phyloP scores from a whole-genome alignment of 2,797 vertebrate species.

The Clarias pachynema region DNA sequence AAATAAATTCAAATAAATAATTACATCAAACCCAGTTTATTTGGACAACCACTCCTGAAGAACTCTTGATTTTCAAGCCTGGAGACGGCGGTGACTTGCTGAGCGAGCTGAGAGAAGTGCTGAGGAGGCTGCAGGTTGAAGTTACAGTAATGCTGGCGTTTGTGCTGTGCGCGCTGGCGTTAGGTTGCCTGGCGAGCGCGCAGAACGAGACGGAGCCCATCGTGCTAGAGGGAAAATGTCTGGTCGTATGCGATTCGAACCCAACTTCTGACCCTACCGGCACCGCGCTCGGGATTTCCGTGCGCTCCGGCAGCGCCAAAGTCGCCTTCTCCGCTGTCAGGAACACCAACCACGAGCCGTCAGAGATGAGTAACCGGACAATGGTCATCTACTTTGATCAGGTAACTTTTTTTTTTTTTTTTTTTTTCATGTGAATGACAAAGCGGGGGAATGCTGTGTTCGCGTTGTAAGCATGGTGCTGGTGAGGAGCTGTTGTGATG shows the following conservation, averaged over 20 bases:
- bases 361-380: slow-evolving; percentile 98
- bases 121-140: slow-evolving; percentile 61
- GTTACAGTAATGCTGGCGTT: slow-evolving; percentile 81
- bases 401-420: slow-evolving; percentile 71
- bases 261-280: slow-evolving; percentile 92
- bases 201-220: slow-evolving; percentile 98
- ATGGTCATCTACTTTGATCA: slow-evolving; percentile 99
- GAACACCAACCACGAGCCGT: slow-evolving; percentile 98
- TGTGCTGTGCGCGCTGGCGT: slow-evolving; percentile 81
- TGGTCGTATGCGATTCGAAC: slow-evolving; percentile 97
- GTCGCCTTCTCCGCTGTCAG: slow-evolving; percentile 95
- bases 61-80: slow-evolving; percentile 30
- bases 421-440: slow-evolving; percentile 13
- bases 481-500: not conserved
- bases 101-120: not conserved
- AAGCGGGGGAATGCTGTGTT: not conserved
- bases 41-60: slow-evolving; percentile 36
- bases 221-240: slow-evolving; percentile 93
- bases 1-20: not conserved
- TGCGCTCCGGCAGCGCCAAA: slow-evolving; percentile 95
- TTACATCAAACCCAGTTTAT: not conserved
- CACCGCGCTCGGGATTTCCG: slow-evolving; percentile 95
- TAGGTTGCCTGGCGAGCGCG: slow-evolving; percentile 78
- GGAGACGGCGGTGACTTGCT: slow-evolving; percentile 23
- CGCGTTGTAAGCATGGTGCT: not conserved